A percentile compares a stretch with the other conserved stretches of the same genome.
Conservation (phyloP, 2,797 vertebrate genomes). For the Coccyzus lansbergi region DNA sequence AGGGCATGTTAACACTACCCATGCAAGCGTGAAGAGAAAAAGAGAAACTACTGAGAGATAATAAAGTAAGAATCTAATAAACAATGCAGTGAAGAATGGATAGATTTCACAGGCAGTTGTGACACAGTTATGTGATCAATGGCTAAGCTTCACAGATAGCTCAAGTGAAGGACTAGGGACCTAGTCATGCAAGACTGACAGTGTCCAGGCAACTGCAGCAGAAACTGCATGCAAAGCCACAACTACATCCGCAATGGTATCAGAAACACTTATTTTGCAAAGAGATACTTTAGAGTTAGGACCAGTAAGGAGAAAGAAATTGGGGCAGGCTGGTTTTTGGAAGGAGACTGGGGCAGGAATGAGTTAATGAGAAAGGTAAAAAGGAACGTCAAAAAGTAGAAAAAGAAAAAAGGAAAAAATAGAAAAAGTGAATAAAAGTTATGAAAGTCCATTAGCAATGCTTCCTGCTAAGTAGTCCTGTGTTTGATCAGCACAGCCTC, state of each 20-base stretch:
- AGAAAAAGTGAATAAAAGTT: background rate
- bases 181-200: background rate
- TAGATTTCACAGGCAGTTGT: too few relatives aligned
- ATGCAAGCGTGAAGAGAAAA: background rate
- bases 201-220: background rate
- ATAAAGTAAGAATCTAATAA: background rate
- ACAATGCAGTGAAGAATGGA: background rate
- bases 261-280: background rate
- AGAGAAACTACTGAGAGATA: background rate
- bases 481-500: background rate
- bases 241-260: background rate
- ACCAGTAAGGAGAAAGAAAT: background rate
- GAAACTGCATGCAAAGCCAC: background rate
- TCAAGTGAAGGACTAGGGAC: background rate
- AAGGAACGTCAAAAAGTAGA: background rate
- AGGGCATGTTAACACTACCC: background rate
- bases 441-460: background rate
- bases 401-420: background rate
- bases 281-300: background rate
- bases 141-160: background rate
- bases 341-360: background rate
- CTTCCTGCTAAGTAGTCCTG: background rate
- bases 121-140: background rate
- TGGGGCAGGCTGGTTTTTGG: fast-evolving
- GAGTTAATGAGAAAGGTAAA: background rate